Base-by-base conservation (phyloP, 92 coral and sea anemone species). In the Umimayanthus chanpuru region DNA sequence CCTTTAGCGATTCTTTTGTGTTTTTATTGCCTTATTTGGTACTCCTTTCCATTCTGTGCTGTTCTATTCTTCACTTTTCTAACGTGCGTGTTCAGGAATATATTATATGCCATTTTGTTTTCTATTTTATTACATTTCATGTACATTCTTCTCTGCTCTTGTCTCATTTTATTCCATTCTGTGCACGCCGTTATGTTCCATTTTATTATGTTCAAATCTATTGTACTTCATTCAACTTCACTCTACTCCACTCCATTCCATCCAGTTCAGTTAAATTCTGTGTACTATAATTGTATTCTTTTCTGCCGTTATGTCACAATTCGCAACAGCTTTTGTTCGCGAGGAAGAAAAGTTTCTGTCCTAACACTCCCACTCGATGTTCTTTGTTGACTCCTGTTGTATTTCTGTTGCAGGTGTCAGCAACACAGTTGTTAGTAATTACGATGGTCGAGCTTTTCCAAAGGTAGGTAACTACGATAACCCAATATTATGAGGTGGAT, bases 401-500 rank as follows among this genome's bases (percentile, higher is more conserved):
- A 16, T 53, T 78, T 14, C 53, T 15, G 58, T n/a, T 68, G 25
- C 58, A 97, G 99, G 99, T 76, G 92, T 95, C 53, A 94, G 93
- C 82, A 97, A 97, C 92, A 94, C 98, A 12, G 47, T 95, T 43
- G 91, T 97, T 49, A 91, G 97, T 64, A 94, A 97, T 86, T 95
- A 97, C 76, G 98, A 97, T 90, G 99, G 99, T 9, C 89, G 99
- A 44, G 92, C 99, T 66, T 97, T 97, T 81, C 99, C 99, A 6
- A 97, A 95, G 97, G 98, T 96, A 86, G 36, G 80, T 75, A 80
- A 5, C 18, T 4, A 80, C 23, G 29, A n/a, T 44, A 44, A 23
- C n/a, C n/a, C 25, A 50, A 50, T 50, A 16, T 50, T 50, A 12
- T 50, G 18, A 50, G 3, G 12, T 50, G 56, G 56, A 20, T 53